phyloP scores from a whole-genome alignment of 1,140 invertebrate species.

The Atta texana region DNA sequence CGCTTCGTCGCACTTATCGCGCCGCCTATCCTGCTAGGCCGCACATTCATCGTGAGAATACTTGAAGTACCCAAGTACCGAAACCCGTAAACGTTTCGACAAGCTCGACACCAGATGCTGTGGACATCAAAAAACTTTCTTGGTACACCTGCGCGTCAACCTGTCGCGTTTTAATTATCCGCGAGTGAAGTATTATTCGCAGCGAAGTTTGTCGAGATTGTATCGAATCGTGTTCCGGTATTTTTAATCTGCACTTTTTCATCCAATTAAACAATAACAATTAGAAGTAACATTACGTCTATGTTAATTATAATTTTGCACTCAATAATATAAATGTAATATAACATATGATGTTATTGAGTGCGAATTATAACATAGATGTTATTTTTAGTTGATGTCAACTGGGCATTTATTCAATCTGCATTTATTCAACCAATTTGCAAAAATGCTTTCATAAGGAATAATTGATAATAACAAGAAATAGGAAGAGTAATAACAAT shows the following conservation, averaged over 20 bases:
- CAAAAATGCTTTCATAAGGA: not conserved
- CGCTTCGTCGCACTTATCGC: slow-evolving; percentile 7
- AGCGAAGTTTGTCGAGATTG: not conserved
- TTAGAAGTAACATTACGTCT: too few relatives aligned
- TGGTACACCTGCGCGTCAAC: slow-evolving; percentile 3
- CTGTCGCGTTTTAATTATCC: slow-evolving; percentile 15
- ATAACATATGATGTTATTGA: too few relatives aligned
- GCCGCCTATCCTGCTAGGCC: not conserved
- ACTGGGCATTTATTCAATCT: too few relatives aligned
- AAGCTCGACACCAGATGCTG: slow-evolving; percentile 7
- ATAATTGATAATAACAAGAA: not conserved
- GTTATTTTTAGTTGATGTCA: too few relatives aligned
- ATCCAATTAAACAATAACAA: too few relatives aligned
- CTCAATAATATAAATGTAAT: too few relatives aligned
- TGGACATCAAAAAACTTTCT: not conserved
- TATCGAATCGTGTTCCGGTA: too few relatives aligned
- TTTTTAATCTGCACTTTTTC: not conserved
- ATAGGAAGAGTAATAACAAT: not conserved
- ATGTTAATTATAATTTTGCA: too few relatives aligned
- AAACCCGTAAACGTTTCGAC: slow-evolving; percentile 24
- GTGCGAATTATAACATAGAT: too few relatives aligned
- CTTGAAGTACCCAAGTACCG: slow-evolving; percentile 2
- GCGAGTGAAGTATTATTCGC: not conserved
- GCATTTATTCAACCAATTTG: not conserved
- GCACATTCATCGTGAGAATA: slow-evolving; percentile 21